phyloP scores from a whole-genome alignment of 2,113 vertebrate genomes.

The Gnathonemus echidnorhynchus region DNA sequence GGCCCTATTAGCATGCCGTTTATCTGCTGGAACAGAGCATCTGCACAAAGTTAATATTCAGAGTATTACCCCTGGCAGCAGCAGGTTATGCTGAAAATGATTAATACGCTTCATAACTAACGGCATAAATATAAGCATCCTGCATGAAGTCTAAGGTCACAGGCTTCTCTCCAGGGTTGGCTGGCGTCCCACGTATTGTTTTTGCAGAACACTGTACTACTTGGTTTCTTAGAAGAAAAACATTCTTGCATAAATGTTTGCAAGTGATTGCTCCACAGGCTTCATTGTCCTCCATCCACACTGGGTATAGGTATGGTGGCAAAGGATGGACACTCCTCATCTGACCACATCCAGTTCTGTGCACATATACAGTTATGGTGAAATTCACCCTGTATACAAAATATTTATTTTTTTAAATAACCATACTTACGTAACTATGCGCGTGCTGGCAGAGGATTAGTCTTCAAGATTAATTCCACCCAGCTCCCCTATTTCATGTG shows the following conservation, averaged over 20 bases:
- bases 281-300: background rate
- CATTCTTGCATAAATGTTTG: background rate
- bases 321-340: background rate
- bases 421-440: background rate
- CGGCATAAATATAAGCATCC: background rate
- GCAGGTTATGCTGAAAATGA: background rate
- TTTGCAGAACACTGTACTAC: background rate
- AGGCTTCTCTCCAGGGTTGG: background rate
- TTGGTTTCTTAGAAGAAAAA: background rate
- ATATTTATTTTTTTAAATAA: background rate
- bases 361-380: background rate
- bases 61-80: background rate
- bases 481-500: background rate
- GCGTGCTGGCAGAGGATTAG: background rate
- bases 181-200: background rate
- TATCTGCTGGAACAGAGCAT: background rate
- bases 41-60: background rate
- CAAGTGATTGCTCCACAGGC: background rate
- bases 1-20: background rate
- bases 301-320: background rate
- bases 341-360: background rate
- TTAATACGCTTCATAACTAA: background rate
- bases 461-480: background rate
- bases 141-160: background rate
- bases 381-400: background rate